phyloP scores from a whole-genome alignment of 1,140 invertebrate species.

The Parapsyche elsis region DNA sequence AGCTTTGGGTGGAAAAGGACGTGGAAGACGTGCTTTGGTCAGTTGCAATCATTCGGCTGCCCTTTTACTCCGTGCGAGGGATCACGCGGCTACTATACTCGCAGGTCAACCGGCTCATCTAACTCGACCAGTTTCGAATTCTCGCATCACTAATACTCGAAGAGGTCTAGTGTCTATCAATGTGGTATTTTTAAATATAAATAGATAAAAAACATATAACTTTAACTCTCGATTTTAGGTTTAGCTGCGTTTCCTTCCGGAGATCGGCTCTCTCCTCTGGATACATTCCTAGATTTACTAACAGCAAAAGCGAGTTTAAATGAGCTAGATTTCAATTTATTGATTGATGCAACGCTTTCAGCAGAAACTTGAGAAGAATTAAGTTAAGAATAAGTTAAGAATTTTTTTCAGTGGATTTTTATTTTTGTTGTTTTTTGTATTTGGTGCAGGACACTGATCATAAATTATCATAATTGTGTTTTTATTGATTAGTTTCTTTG shows the following conservation, averaged over 20 bases:
- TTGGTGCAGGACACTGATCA: too few relatives aligned
- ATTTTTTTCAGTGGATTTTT: too few relatives aligned
- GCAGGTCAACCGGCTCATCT: constrained; percentile 69
- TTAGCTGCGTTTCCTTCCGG: constrained; percentile 77
- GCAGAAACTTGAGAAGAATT: constrained; percentile 29
- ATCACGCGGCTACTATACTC: constrained; percentile 82
- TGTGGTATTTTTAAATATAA: too few relatives aligned
- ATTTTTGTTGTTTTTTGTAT: too few relatives aligned
- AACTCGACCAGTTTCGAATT: constrained; percentile 51
- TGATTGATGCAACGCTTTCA: constrained; percentile 80
- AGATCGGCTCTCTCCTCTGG: constrained; percentile 80
- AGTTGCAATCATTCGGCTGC: constrained; percentile 83
- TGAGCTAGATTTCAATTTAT: constrained; percentile 82
- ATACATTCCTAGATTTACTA: constrained; percentile 85
- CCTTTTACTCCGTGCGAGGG: constrained; percentile 79
- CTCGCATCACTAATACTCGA: constrained; percentile 42
- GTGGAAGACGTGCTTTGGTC: constrained; percentile 80
- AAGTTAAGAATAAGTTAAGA: neutral
- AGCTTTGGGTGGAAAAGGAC: constrained; percentile 76
- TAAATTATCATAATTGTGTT: too few relatives aligned
- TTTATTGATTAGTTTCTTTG: too few relatives aligned
- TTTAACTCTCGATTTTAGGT: constrained; percentile 62
- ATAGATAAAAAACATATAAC: neutral
- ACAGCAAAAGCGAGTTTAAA: constrained; percentile 87
- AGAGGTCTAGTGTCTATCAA: constrained; percentile 38